phyloP scores from a whole-genome alignment of 2,888 invertebrate genomes.

The Eupithecia pulchellata region DNA sequence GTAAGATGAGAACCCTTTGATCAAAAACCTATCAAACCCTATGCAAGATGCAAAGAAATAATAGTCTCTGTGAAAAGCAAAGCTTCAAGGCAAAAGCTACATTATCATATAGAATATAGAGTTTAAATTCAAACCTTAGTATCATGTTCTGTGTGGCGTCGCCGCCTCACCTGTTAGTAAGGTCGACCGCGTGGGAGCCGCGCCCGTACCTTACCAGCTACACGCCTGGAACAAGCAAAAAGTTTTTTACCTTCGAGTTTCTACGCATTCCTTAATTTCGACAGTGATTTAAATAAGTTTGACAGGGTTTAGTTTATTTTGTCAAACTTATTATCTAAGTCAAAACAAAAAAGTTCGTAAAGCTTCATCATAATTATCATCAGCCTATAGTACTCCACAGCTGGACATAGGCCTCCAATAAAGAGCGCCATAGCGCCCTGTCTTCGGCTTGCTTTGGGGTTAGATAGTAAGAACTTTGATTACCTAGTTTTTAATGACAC shows the following conservation, averaged over 20 bases:
- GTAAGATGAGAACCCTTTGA: conserved; percentile 40
- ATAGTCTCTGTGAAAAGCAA: conserved; percentile 21
- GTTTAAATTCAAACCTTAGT: conserved; percentile 82
- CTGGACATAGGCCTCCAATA: no score
- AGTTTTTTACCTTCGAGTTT: background rate
- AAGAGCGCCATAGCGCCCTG: no score
- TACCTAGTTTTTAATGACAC: no score
- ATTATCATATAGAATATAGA: conserved; percentile 60
- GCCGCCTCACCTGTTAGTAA: conserved; percentile 85
- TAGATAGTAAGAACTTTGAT: no score
- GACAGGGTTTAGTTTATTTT: background rate
- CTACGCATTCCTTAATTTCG: background rate
- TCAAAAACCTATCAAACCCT: conserved; percentile 23
- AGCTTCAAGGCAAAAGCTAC: conserved; percentile 39
- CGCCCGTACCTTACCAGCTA: conserved; percentile 78
- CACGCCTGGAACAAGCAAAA: conserved; percentile 67
- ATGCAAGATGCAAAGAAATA: conserved; percentile 25
- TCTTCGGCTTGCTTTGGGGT: no score
- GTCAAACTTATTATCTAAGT: no score
- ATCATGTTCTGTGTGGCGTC: conserved; percentile 83
- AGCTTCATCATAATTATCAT: no score
- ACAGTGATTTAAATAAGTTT: background rate
- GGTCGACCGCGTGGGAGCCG: conserved; percentile 80
- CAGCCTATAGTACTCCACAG: no score
- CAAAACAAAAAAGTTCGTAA: no score